Evolutionary conservation across 2,888 invertebrate genomes (phyloP).

Genomic region (Iphiclides podalirius): DNA sequence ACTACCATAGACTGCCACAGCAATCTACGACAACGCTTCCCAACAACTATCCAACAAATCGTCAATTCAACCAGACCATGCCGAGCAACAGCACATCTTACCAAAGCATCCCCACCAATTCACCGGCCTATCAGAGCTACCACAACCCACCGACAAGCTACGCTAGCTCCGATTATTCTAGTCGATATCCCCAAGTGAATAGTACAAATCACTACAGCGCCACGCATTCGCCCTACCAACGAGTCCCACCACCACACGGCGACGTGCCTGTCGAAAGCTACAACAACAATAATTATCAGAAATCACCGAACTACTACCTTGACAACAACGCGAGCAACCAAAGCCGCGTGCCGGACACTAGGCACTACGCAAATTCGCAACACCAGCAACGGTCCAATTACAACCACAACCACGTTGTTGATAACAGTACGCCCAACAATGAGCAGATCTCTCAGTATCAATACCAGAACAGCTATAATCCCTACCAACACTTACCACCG

Average conservation of each 20-base stretch:
- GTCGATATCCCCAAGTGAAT: slow-evolving; percentile 67
- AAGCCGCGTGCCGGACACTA: slow-evolving; percentile 46
- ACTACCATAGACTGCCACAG: slow-evolving; percentile 65
- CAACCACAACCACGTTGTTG: slow-evolving; percentile 55
- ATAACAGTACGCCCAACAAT: slow-evolving; percentile 38
- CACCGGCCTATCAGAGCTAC: slow-evolving; percentile 70
- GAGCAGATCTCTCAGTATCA: slow-evolving; percentile 53
- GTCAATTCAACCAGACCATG: slow-evolving; percentile 48
- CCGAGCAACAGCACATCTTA: slow-evolving; percentile 57
- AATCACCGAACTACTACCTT: slow-evolving; percentile 59
- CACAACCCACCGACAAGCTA: slow-evolving; percentile 76
- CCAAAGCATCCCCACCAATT: slow-evolving; percentile 71
- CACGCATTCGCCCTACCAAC: slow-evolving; percentile 76
- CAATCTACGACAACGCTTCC: slow-evolving; percentile 44
- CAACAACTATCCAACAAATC: slow-evolving; percentile 47
- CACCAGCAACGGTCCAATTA: slow-evolving; percentile 64
- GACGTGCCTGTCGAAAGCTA: slow-evolving; percentile 58
- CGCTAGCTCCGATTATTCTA: slow-evolving; percentile 71
- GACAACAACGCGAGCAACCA: slow-evolving; percentile 48
- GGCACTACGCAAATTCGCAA: slow-evolving; percentile 57
- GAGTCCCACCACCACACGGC: slow-evolving; percentile 81
- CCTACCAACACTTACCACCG: slow-evolving; percentile 83
- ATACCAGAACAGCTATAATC: slow-evolving; percentile 66
- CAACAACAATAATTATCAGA: slow-evolving; percentile 60
- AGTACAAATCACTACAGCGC: slow-evolving; percentile 54